A percentile compares a stretch with the other conserved stretches of the same genome.
Evolutionary conservation across 2,797 vertebrate species (phyloP).

Genomic region (Sebastes paucispinis): DNA sequence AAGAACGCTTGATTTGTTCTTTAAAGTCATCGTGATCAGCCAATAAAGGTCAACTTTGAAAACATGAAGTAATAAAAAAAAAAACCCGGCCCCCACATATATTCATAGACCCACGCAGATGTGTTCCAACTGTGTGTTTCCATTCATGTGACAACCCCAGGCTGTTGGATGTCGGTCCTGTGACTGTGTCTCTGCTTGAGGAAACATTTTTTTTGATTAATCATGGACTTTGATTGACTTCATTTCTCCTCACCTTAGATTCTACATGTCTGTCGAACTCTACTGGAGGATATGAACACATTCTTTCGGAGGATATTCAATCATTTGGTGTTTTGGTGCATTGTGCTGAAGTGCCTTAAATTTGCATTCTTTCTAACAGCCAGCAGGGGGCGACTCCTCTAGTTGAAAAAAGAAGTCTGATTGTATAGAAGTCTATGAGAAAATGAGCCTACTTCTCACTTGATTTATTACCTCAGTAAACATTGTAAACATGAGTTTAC

Average conservation of each 20-base stretch:
- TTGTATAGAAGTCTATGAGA: no score
- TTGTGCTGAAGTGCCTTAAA: no score
- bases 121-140: not conserved
- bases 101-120: not conserved
- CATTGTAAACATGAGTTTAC: no score
- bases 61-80: not conserved
- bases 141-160: slow-evolving; percentile 37
- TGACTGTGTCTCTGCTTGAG: not conserved
- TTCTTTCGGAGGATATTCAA: not conserved
- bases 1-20: not conserved
- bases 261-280: not conserved
- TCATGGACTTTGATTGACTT: not conserved
- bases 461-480: no score
- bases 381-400: no score
- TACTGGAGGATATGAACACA: not conserved
- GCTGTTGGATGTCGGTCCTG: not conserved
- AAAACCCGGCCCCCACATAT: not conserved
- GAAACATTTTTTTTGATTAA: slow-evolving; percentile 1
- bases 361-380: no score
- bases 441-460: no score
- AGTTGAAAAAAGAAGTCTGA: no score
- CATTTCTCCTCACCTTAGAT: not conserved
- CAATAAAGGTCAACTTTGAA: not conserved
- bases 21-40: not conserved
- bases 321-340: not conserved